Conservation (phyloP, 2,113 vertebrate genomes). For the Gadus macrocephalus region DNA sequence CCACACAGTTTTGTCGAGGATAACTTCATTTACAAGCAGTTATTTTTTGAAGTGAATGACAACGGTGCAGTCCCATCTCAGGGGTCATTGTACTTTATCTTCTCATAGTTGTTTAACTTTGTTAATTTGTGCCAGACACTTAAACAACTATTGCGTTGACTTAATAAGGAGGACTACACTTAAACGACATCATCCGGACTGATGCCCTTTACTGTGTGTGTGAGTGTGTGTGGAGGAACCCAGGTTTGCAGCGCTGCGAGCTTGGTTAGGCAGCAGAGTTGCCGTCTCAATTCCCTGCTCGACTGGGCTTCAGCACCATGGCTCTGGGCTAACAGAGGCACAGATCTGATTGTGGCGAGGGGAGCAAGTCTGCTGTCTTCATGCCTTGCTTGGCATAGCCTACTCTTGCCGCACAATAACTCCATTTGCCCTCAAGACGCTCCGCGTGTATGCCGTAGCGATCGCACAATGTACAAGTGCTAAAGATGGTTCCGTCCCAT, state of each 20-base stretch:
- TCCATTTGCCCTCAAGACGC: constrained; percentile 73
- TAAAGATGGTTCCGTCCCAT: constrained; percentile 67
- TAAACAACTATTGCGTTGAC: too few relatives aligned
- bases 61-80: too few relatives aligned
- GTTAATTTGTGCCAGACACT: too few relatives aligned
- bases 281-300: constrained; percentile 51
- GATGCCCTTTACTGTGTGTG: too few relatives aligned
- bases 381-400: constrained; percentile 74
- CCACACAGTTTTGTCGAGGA: too few relatives aligned
- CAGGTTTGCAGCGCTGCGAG: constrained; percentile 44
- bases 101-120: too few relatives aligned
- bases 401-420: constrained; percentile 70
- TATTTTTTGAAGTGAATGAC: too few relatives aligned
- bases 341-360: constrained; percentile 52
- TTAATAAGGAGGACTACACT: too few relatives aligned
- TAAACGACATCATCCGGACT: too few relatives aligned
- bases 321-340: constrained; percentile 64
- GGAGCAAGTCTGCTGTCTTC: constrained; percentile 69
- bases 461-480: constrained; percentile 59
- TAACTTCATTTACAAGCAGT: too few relatives aligned
- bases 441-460: constrained; percentile 46
- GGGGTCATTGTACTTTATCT: too few relatives aligned
- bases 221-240: constrained; percentile 6
- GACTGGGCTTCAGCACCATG: constrained; percentile 58
- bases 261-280: constrained; percentile 28